These are phyloP conservation scores for Homarus gammarus DNA, from an alignment of 2,888 invertebrate genomes.

Conservation along the genomic window DNA sequence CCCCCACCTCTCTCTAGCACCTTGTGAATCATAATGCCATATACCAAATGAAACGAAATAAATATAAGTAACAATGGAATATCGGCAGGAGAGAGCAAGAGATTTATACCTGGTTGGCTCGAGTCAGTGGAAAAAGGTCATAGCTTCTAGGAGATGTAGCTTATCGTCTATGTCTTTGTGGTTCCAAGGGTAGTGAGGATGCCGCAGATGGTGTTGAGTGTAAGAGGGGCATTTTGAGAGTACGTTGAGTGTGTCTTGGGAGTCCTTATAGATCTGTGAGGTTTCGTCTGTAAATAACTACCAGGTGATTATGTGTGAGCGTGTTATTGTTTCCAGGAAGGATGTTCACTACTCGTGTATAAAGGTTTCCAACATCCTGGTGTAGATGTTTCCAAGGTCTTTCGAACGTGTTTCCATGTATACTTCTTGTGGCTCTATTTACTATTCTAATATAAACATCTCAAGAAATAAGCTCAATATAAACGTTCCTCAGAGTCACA, in stretches of 20 bases:
- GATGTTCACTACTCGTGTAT: too few relatives aligned
- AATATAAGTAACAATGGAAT: constrained; percentile 59
- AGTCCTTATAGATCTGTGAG: background rate
- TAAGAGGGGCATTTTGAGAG: background rate
- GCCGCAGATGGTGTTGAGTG: background rate
- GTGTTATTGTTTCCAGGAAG: constrained; percentile 3
- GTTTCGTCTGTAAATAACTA: background rate
- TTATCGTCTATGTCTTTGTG: background rate
- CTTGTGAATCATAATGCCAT: constrained; percentile 41
- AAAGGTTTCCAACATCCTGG: background rate
- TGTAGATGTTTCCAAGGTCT: background rate
- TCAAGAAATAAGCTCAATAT: too few relatives aligned
- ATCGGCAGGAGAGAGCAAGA: constrained; percentile 35
- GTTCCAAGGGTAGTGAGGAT: background rate
- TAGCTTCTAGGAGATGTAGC: background rate
- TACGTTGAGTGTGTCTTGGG: background rate
- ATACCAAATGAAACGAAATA: constrained; percentile 46
- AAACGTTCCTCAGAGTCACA: too few relatives aligned
- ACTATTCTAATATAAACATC: too few relatives aligned
- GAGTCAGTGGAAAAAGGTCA: constrained; percentile 30
- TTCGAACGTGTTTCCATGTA: background rate
- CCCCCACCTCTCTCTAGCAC: background rate
- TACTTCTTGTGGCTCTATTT: background rate
- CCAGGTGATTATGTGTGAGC: constrained; percentile 4
- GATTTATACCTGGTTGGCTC: constrained; percentile 17